Evolutionary conservation across 2,888 invertebrate genomes (phyloP), one percentile per base, ranked within the genome.

Genomic region (Brachylomia viminalis): DNA sequence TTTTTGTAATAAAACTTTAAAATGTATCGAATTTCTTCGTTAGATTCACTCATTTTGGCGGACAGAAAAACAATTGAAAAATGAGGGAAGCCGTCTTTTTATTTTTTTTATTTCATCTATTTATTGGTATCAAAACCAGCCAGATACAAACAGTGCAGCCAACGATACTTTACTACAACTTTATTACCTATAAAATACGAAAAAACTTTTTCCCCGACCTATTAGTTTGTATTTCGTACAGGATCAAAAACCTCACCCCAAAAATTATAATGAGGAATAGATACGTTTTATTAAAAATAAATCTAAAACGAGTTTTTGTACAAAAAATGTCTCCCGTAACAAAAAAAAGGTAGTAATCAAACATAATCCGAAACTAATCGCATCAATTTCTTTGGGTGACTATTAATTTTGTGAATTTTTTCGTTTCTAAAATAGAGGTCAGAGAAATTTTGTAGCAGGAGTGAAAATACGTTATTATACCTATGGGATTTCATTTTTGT

Each of bases 291-390:
- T 92, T 91, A 92, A 91, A 92, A 94, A 86, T 86, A 91, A 91
- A 92, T 92, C 88, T 90, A 87, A 87, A 86, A 88, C 84, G 61
- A 52, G 52, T 77, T 77, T 86, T 92, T 91, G 88, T 89, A 89
- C 79, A 84, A 90, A 91, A 92, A 91, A 86, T 94, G 94, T 94
- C 94, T 90, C 90, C 84, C 77, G 71, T 30, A 72, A 86, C 90
- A 92, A 94, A 94, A 93, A 94, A 90, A 87, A 85, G 78, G 72
- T 80, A 84, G 89, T 91, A 91, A 92, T 90, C 90, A 88, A 89
- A 89, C 90, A 91, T 94, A 94, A 95, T 94, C 94, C 94, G 94
- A 94, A 91, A 93, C 95, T 94, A 95, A 95, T 95, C 91, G 92
- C 91, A 80, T 88, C 91, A 93, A 93, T 93, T 93, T 92, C 89